Conservation (phyloP, 1,140 invertebrate genomes). For the Aleiodes sp. region DNA sequence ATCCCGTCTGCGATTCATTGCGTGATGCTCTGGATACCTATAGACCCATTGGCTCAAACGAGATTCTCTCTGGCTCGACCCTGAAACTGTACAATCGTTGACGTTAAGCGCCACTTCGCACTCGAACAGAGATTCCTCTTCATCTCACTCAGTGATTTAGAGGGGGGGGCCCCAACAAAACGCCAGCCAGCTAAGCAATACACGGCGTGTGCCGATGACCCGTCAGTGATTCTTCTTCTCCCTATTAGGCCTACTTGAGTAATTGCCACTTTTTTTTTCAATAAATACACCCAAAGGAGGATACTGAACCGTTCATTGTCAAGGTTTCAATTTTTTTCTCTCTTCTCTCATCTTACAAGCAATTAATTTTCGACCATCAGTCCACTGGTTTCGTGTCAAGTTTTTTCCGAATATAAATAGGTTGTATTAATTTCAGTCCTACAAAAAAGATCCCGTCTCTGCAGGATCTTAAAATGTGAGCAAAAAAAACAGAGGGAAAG, state of each 20-base stretch:
- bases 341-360: not conserved
- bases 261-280: constrained; percentile 18
- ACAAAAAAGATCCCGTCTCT: too few species aligned
- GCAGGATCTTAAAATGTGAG: too few species aligned
- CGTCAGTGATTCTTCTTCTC: constrained; percentile 11
- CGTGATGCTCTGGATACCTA: not conserved
- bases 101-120: not conserved
- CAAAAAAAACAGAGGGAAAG: too few species aligned
- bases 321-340: not conserved
- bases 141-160: not conserved
- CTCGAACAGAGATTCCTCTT: constrained; percentile 4
- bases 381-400: too few species aligned
- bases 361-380: not conserved
- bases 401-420: too few species aligned
- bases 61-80: not conserved
- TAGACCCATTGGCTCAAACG: not conserved
- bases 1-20: not conserved
- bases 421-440: too few species aligned
- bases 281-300: not conserved
- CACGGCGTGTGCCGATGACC: constrained; percentile 3
- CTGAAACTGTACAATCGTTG: not conserved
- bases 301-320: not conserved
- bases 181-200: too few species aligned
- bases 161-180: not conserved
- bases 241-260: constrained; percentile 27